Base-by-base conservation (phyloP, 2,797 vertebrate genomes). In the Halcyon smyrnensis region DNA sequence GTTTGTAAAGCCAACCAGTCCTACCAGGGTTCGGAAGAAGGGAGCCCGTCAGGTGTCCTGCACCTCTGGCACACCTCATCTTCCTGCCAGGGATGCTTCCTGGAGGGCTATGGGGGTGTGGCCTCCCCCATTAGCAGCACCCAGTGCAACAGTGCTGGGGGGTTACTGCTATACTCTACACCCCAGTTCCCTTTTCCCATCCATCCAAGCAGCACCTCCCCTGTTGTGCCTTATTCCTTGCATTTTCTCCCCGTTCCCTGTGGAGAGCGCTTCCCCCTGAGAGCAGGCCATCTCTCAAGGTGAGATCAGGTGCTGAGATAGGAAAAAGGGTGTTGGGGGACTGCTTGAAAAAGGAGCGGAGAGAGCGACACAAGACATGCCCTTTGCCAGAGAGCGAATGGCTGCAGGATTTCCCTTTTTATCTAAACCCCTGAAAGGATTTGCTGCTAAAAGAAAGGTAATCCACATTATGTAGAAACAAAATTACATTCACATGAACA, bases 401-500 rank as follows among this genome's bases (percentile, higher is more conserved):
- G 70, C 91, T 91, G 70, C 67, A 82, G 85, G 91, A 91, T 94
- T 91, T 91, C 84, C 88, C 84, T 79, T 92, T 96, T 90, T 76
- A 89, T 93, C 93, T 95, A 81, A 96, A 64, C 59, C 87, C 85
- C 89, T 34, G 67, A 90, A 91, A 23, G 53, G 87, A 77, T 94
- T 84, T 90, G 67, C 94, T 10, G 5, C 93, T 89, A 93, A 95
- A 95, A 91, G 85, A 82, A 94, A 95, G 87, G 93, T 96, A 96
- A 93, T 94, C 95, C 95, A 96, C 86, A 84, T 89, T 84, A 94
- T 82, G 90, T 90, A 51, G 93, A 90, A 94, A 93, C 43, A 74
- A 91, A 93, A 96, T 96, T 94, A 92, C 71, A 92, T 84, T 96
- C 93, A 92, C 93, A 85, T 96, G 95, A 97, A 70, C 92, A 94